Percentiles rank a stretch among this genome's conserved stretches.
Evolutionary conservation across 2,888 invertebrate species (phyloP).

Genomic region (Chirona hameri): DNA sequence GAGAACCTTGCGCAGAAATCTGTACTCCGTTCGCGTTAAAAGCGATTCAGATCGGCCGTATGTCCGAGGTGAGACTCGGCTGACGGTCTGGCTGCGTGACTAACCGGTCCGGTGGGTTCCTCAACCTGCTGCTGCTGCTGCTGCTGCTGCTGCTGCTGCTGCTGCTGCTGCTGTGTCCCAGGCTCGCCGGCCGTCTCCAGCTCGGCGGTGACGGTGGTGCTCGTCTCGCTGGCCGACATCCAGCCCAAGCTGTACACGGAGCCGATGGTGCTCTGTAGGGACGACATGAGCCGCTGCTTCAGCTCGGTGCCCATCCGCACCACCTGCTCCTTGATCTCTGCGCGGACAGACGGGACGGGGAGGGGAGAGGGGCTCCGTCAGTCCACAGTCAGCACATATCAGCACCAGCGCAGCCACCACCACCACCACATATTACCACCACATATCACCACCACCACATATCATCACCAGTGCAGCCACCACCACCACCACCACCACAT

Average conservation of each 20-base stretch:
- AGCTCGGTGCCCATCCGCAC: conserved; percentile 86
- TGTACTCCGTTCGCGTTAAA: too few species aligned
- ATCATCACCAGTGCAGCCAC: too few species aligned
- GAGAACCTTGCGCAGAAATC: too few species aligned
- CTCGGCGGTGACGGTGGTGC: conserved; percentile 38
- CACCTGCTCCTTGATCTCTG: conserved; percentile 90
- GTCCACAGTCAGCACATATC: too few species aligned
- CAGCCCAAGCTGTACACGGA: conserved; percentile 68
- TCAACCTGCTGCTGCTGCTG: neutral
- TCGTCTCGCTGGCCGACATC: conserved; percentile 48
- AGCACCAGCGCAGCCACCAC: too few species aligned
- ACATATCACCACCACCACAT: too few species aligned
- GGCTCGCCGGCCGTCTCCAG: neutral
- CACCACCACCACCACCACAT: too few species aligned
- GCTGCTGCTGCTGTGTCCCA: neutral
- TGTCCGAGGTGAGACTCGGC: neutral
- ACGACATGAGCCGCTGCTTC: conserved; percentile 78
- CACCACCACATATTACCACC: too few species aligned
- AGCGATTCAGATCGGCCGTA: too few species aligned
- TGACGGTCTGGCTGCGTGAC: neutral
- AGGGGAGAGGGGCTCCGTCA: neutral
- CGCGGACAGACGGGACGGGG: too few species aligned
- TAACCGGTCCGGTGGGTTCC: neutral
- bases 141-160: neutral
- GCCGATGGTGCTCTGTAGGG: conserved; percentile 74